Evolutionary conservation across 1,140 invertebrate species (phyloP), one percentile per base, ranked within the genome.

Genomic region (Hyphantria cunea): DNA sequence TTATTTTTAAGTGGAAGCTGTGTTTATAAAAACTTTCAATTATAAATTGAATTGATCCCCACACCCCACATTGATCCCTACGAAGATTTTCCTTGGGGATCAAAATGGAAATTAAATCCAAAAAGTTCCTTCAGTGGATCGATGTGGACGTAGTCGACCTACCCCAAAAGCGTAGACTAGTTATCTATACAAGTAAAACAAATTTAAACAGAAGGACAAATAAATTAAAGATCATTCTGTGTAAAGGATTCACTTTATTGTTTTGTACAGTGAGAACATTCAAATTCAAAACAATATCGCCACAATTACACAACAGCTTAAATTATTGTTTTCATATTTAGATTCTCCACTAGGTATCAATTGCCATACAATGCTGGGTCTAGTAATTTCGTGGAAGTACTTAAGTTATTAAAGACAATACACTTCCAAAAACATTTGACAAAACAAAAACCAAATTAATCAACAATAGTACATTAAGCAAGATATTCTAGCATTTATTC

Each of bases 231-330:
- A 82, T 64, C 51, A 71, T 61, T 66, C 70, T 74, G 76, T 82
- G 80, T 85, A 86, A 82, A 86, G 82, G 75, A 81, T 76, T 80
- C 74, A 80, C 81, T 84, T 80, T 84, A 86, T 81, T 84, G 77
- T 84, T 86, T 82, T 82, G 80, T 81, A 84, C 77, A 84, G 63
- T 69, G 66, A 68, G 48, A 58, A 54, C 34, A 74, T 73, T 70
- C 74, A 80, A 75, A 79, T 76, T 86, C 78, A 84, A 88, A 82
- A 88, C 83, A 84, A 82, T 84, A 82, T 80, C 64, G 74, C 69
- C 68, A 65, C 66, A 37, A 65, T 74, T 83, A 78, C 76, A 84
- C 78, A 55, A 72, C 72, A 41, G 37, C 80, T 78, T 85, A 83
- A 76, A 78, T 71, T 74, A 78, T 76, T 65, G 9, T 73, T 70